phyloP scores from a whole-genome alignment of 2,113 vertebrate genomes.

The Anhinga rufa region DNA sequence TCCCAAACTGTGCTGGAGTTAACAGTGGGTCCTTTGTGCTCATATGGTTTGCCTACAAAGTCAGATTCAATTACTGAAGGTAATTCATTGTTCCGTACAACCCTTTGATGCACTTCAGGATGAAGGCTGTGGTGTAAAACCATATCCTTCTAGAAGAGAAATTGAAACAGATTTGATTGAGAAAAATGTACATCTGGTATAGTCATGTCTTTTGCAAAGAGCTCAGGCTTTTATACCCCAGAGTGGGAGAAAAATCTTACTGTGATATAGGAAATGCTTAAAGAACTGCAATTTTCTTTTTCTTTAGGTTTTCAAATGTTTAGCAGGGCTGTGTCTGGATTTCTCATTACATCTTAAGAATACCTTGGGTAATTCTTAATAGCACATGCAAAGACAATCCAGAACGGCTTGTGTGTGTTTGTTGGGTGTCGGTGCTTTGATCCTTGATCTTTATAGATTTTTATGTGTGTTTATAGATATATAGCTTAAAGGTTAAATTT shows the following conservation, averaged over 20 bases:
- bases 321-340: conserved; percentile 25
- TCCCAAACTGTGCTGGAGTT: neutral
- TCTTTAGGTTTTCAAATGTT: conserved; percentile 20
- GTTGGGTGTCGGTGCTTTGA: conserved; percentile 14
- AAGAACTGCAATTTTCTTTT: neutral
- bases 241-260: neutral
- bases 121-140: neutral
- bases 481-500: conserved; percentile 6
- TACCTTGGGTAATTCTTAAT: neutral
- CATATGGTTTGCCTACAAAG: neutral
- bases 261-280: neutral
- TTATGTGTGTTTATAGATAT: neutral
- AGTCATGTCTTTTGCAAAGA: neutral
- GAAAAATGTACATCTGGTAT: neutral
- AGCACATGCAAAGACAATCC: conserved; percentile 11
- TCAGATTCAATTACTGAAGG: neutral
- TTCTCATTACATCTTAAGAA: conserved; percentile 54
- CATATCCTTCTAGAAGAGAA: neutral
- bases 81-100: neutral
- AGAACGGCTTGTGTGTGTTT: neutral
- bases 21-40: neutral
- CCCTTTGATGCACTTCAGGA: neutral
- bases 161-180: neutral
- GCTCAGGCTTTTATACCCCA: neutral
- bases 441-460: neutral